phyloP scores from a whole-genome alignment of 2,113 vertebrate genomes.

The Pelvicachromis taeniatus region DNA sequence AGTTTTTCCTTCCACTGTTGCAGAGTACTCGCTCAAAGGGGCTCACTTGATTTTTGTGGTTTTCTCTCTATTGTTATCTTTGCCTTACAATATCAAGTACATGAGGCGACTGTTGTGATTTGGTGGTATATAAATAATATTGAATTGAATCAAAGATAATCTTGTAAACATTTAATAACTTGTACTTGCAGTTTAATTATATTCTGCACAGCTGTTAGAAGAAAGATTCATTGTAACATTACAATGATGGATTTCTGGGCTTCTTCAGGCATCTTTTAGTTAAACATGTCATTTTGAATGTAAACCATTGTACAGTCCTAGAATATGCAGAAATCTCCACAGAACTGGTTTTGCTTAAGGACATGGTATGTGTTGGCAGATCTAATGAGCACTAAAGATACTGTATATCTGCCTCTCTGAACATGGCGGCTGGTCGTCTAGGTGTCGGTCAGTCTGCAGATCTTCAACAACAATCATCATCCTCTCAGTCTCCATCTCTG shows the following conservation, averaged over 20 bases:
- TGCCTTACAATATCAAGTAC: background rate
- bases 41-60: too few species aligned
- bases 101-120: background rate
- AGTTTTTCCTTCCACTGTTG: background rate
- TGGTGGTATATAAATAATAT: background rate
- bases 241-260: background rate
- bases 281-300: background rate
- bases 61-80: background rate
- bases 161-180: background rate
- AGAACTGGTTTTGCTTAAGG: background rate
- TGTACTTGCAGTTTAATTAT: background rate
- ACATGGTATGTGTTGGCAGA: background rate
- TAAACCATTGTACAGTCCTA: conserved; percentile 25
- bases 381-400: background rate
- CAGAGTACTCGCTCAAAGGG: background rate
- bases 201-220: background rate
- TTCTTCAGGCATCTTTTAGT: background rate
- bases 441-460: background rate
- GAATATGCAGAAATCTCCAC: background rate
- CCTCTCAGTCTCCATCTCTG: background rate
- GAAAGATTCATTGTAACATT: background rate
- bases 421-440: background rate
- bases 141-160: rapidly evolving
- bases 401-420: background rate
- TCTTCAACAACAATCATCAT: background rate